These are phyloP conservation scores for Pangasius sanitwongsei DNA, from an alignment of 2,797 vertebrate species.

Conservation along the genomic window DNA sequence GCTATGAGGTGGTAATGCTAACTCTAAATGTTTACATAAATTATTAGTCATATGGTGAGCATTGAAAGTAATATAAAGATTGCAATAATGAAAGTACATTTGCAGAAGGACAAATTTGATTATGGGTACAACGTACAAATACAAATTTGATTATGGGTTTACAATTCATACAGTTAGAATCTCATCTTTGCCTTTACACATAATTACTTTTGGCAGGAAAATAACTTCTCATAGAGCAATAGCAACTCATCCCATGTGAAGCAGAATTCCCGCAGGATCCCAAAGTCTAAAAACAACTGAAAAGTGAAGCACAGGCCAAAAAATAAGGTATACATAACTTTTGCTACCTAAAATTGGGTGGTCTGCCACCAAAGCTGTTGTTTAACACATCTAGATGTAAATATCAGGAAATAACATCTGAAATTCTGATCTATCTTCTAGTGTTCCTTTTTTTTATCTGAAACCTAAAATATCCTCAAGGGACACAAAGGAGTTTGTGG, in stretches of 20 bases:
- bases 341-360: no score
- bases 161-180: not conserved
- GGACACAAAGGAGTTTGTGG: no score
- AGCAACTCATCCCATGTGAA: not conserved
- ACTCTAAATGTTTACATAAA: not conserved
- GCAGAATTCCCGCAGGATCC: not conserved
- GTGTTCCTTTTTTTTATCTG: no score
- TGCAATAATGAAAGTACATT: not conserved
- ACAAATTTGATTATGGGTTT: not conserved
- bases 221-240: not conserved
- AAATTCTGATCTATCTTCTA: not conserved
- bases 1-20: not conserved
- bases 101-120: not conserved
- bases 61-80: not conserved
- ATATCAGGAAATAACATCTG: no score
- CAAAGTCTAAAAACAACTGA: not conserved
- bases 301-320: not conserved
- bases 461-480: no score
- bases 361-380: no score
- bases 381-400: no score
- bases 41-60: not conserved
- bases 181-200: not conserved
- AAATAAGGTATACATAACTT: not conserved
- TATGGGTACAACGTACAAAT: not conserved
- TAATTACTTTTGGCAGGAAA: not conserved